Conservation (phyloP, 2,113 vertebrate species). For the Leptobrachium ailaonicum region DNA sequence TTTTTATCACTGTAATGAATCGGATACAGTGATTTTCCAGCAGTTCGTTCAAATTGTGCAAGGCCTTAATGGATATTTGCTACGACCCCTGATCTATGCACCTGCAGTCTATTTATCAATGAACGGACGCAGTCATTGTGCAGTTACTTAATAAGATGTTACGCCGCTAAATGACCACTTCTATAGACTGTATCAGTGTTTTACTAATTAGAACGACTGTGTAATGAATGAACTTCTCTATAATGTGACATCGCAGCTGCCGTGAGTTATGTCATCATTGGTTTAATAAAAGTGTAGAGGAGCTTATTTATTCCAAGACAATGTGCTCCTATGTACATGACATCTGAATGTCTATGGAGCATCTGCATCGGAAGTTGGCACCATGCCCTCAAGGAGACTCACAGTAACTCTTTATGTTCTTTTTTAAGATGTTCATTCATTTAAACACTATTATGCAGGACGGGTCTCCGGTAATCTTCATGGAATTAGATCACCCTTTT, state of each 20-base stretch:
- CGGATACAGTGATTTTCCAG: too few relatives aligned
- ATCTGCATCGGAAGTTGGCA: conserved; percentile 7
- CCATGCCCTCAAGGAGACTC: conserved; percentile 15
- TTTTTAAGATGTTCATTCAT: background rate
- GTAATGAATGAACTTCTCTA: conserved; percentile 30
- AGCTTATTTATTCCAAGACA: conserved; percentile 32
- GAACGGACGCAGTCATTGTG: conserved; percentile 8
- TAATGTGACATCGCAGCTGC: conserved; percentile 35
- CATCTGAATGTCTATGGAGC: conserved; percentile 5
- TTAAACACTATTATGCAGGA: background rate
- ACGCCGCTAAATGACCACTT: background rate
- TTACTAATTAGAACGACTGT: background rate
- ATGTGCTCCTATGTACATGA: conserved; percentile 25
- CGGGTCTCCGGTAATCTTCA: too few relatives aligned
- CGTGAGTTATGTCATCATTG: conserved; percentile 9
- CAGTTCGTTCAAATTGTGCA: too few relatives aligned
- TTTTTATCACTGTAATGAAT: too few relatives aligned
- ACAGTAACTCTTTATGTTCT: conserved; percentile 12
- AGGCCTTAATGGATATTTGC: background rate
- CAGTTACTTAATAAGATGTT: conserved; percentile 17
- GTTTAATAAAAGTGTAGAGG: conserved; percentile 7
- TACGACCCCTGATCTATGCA: background rate
- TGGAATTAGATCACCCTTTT: too few relatives aligned
- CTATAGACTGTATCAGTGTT: background rate
- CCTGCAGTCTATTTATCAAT: conserved; percentile 35